Evolutionary conservation across 2,888 invertebrate species (phyloP), one percentile per base, ranked within the genome.

Genomic region (Drosophila setosimentum): DNA sequence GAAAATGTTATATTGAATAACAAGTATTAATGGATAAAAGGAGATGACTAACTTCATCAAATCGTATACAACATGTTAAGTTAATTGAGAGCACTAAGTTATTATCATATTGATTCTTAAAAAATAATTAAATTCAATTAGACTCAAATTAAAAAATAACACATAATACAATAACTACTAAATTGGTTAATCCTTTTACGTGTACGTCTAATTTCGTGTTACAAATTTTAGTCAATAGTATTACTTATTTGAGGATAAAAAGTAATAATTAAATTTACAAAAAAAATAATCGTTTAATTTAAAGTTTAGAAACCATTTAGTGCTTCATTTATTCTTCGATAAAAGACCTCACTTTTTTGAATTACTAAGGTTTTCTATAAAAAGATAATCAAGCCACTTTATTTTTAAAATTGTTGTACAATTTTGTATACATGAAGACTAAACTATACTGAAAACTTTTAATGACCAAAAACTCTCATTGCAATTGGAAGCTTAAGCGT

Each of bases 401-500:
- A n/a, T n/a, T n/a, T n/a, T n/a, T n/a, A 3, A n/a, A 21, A 3
- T 24, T 33, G 24, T 7, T 13, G 27, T 35, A 18, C 7, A 7
- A 35, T 2, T 35, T 18, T 16, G 13, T 35, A n/a, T 29, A 16
- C 29, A 24, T 30, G 11, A 24, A 11, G 18, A n/a, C 32, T 8
- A n/a, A 27, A 30, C 45, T 35, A 30, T 35, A 24, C 53, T 30
- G 21, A 8, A 63, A 16, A 53, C 45, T 48, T 64, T 40, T 63
- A 58, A 51, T 72, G 21, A 24, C 62, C 60, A 57, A 58, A 58
- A 54, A 57, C 48, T 62, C 30, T 48, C 60, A 69, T 29, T 32
- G 57, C 61, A 75, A 76, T 70, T 58, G 57, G 42, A 40, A 54
- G 58, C 54, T 75, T 70, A 75, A 66, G 58, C 59, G 42, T 57